These are phyloP conservation scores for Cebidichthys violaceus DNA, from an alignment of 2,113 vertebrate species.

Conservation along the genomic window DNA sequence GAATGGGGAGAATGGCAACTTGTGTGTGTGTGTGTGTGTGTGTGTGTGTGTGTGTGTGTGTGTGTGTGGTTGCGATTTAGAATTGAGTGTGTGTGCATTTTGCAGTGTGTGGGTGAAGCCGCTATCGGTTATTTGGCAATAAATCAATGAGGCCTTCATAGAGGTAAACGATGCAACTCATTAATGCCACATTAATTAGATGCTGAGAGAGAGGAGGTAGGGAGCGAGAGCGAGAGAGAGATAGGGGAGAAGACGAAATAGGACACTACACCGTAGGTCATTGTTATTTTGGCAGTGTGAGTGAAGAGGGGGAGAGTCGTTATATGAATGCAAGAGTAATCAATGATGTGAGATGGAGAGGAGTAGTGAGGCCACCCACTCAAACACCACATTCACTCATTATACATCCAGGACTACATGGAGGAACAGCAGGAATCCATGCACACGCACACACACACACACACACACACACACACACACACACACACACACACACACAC, in stretches of 20 bases:
- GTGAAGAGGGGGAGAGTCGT: conserved; percentile 16
- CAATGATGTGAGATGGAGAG: conserved; percentile 60
- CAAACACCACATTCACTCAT: conserved; percentile 20
- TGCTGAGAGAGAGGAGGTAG: conserved; percentile 3
- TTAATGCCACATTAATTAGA: conserved; percentile 71
- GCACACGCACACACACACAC: neutral
- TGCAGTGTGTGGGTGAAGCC: conserved; percentile 30
- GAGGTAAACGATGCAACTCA: conserved; percentile 71
- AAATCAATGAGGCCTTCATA: conserved; percentile 69
- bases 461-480: neutral
- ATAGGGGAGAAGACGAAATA: conserved; percentile 28
- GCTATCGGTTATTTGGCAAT: conserved; percentile 55
- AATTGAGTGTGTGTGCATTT: conserved; percentile 31
- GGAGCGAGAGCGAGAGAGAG: neutral
- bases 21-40: neutral
- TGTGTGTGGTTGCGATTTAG: neutral
- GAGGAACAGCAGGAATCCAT: neutral
- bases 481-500: conserved; percentile 12
- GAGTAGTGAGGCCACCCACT: conserved; percentile 20
- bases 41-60: neutral
- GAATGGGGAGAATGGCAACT: conserved; percentile 3
- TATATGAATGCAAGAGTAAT: conserved; percentile 60
- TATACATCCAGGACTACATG: conserved; percentile 13
- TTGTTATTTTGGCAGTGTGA: conserved; percentile 33
- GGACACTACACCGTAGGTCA: conserved; percentile 39